phyloP scores from a whole-genome alignment of 2,888 invertebrate genomes.

The Spicauda simplicius region DNA sequence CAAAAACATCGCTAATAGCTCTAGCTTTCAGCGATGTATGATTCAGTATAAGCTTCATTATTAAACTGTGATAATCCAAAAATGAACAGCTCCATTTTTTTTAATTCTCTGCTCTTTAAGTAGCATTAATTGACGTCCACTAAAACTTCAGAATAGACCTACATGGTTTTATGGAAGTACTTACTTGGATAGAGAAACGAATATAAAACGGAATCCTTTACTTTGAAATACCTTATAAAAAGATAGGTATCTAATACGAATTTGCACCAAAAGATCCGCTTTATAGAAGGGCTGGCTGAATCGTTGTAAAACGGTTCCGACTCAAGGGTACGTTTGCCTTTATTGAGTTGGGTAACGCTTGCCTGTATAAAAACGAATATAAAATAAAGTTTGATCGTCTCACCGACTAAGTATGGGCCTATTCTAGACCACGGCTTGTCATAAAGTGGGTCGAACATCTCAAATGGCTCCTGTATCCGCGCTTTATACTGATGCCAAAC shows the following conservation, averaged over 20 bases:
- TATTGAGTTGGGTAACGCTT: constrained; percentile 4
- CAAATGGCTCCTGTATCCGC: constrained; percentile 91
- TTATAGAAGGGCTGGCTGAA: constrained; percentile 27
- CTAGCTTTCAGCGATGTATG: too few relatives aligned
- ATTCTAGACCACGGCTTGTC: constrained; percentile 94
- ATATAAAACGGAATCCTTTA: not conserved
- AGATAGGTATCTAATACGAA: constrained; percentile 18
- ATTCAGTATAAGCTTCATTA: too few relatives aligned
- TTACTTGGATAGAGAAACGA: not conserved
- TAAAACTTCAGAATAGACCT: not conserved
- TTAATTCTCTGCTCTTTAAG: too few relatives aligned
- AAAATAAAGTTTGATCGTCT: constrained; percentile 48
- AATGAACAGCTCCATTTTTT: too few relatives aligned
- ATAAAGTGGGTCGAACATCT: constrained; percentile 92
- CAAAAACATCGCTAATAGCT: not conserved
- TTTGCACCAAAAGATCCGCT: constrained; percentile 18
- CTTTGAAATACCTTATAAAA: constrained; percentile 8
- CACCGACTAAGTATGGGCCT: constrained; percentile 92
- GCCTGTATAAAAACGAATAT: constrained; percentile 11
- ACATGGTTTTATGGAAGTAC: not conserved
- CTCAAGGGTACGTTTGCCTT: constrained; percentile 28
- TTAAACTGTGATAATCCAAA: not conserved
- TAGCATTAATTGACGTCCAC: too few relatives aligned
- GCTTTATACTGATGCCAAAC: constrained; percentile 90
- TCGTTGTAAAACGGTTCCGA: constrained; percentile 22